Conservation (phyloP, 2,113 vertebrate genomes). For the Rhinoderma darwinii region DNA sequence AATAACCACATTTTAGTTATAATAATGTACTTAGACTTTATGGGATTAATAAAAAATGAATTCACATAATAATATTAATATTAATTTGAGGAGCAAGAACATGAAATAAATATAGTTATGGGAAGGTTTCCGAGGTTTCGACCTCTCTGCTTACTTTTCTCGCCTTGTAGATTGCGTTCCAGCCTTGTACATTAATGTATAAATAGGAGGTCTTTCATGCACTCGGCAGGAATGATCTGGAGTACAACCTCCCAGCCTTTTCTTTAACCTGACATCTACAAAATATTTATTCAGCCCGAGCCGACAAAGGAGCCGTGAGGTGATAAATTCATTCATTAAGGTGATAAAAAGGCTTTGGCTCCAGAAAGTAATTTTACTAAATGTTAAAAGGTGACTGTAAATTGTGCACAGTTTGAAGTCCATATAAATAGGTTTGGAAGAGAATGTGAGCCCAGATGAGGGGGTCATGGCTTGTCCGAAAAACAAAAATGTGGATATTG, state of each 20-base stretch:
- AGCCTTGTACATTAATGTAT: background rate
- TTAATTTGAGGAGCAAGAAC: background rate
- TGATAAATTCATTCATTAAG: constrained; percentile 57
- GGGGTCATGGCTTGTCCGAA: background rate
- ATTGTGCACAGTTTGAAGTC: constrained; percentile 18
- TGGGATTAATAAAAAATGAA: background rate
- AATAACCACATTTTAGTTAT: background rate
- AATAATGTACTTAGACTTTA: background rate
- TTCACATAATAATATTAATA: background rate
- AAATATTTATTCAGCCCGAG: constrained; percentile 45
- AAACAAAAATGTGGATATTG: background rate
- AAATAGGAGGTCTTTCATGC: constrained; percentile 23
- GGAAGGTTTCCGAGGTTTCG: background rate
- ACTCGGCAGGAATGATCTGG: background rate
- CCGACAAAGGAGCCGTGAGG: constrained; percentile 43
- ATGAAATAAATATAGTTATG: background rate
- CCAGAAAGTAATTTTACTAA: constrained; percentile 54
- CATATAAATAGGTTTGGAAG: constrained; percentile 6
- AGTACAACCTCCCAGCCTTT: constrained; percentile 33
- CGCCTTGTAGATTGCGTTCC: background rate
- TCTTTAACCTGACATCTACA: constrained; percentile 33
- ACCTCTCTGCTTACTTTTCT: background rate
- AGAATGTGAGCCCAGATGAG: background rate
- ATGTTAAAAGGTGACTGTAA: constrained; percentile 21
- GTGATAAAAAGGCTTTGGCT: constrained; percentile 48